These are phyloP conservation scores for Danio choprae DNA, from an alignment of 2,797 vertebrate genomes.

Conservation along the genomic window DNA sequence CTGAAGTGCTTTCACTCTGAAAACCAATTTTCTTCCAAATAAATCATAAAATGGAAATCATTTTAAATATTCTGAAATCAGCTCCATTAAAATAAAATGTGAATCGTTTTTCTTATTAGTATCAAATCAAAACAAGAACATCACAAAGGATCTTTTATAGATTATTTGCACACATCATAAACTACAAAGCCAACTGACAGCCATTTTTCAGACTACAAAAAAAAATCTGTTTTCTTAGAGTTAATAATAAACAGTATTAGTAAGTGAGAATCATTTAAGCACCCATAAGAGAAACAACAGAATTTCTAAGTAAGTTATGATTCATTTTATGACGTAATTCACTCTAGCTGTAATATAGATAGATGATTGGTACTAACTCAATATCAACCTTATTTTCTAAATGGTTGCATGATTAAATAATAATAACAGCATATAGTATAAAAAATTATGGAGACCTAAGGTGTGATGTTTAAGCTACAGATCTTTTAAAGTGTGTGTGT, in stretches of 20 bases:
- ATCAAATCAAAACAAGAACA: constrained; percentile 66
- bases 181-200: constrained; percentile 27
- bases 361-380: background rate
- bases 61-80: constrained; percentile 58
- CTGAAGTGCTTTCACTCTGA: constrained; percentile 21
- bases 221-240: constrained; percentile 31
- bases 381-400: constrained; percentile 13
- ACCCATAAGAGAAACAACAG: constrained; percentile 12
- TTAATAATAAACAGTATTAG: background rate
- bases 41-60: constrained; percentile 35
- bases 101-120: constrained; percentile 66
- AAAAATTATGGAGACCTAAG: background rate
- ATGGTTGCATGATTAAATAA: constrained; percentile 13
- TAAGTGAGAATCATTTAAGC: background rate
- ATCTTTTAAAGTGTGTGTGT: background rate
- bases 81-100: constrained; percentile 41
- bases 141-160: constrained; percentile 64
- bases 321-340: background rate
- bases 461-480: constrained; percentile 4
- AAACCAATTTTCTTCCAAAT: constrained; percentile 52
- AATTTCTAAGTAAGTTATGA: constrained; percentile 2
- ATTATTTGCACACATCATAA: constrained; percentile 63
- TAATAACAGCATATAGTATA: constrained; percentile 24
- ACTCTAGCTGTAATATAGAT: constrained; percentile 1
- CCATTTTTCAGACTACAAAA: constrained; percentile 42